Conservation (phyloP, 2,888 invertebrate genomes). For the Erannis defoliaria region DNA sequence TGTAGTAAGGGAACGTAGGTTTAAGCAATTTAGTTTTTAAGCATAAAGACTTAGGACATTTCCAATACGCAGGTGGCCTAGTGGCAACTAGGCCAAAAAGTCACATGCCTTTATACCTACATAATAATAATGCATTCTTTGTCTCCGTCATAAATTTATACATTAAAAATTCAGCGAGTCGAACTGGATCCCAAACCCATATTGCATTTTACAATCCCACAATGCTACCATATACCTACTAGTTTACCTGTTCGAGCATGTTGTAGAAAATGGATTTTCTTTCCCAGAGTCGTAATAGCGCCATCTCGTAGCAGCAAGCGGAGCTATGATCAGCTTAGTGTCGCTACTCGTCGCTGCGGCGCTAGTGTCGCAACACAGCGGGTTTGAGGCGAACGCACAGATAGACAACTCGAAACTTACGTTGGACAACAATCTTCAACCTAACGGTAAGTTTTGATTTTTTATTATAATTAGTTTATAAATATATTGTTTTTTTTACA, state of each 20-base stretch:
- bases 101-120: no score
- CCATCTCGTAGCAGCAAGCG: conserved; percentile 64
- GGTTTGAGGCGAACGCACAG: conserved; percentile 60
- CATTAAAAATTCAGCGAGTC: no score
- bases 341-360: conserved; percentile 73
- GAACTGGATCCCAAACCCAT: no score
- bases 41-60: no score
- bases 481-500: no score
- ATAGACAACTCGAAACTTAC: conserved; percentile 60
- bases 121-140: no score
- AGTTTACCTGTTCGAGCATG: background rate
- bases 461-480: no score
- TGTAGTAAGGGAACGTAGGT: no score
- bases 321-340: conserved; percentile 69
- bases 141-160: no score
- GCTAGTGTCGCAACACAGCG: conserved; percentile 70
- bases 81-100: no score
- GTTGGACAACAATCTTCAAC: conserved; percentile 67
- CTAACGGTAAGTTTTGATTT: conserved; percentile 74
- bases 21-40: no score
- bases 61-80: no score
- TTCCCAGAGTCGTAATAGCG: conserved; percentile 51
- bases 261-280: background rate
- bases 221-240: background rate
- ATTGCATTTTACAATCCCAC: background rate